phyloP scores from a whole-genome alignment of 2,113 vertebrate genomes.

The Cyprinodon brontotheroides region DNA sequence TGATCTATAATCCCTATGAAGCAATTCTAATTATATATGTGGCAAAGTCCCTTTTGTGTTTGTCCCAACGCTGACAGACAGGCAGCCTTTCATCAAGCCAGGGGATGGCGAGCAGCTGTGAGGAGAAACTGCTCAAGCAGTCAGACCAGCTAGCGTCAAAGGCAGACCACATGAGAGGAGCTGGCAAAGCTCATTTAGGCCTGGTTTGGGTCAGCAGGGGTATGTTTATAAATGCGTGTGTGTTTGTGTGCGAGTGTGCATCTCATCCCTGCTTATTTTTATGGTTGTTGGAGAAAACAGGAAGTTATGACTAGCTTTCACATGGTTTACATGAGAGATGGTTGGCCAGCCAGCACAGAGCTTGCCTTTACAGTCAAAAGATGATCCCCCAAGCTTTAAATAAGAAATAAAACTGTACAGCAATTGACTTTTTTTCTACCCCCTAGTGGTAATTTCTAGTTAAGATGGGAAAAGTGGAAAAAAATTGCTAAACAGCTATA shows the following conservation, averaged over 20 bases:
- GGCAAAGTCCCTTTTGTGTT: conserved; percentile 58
- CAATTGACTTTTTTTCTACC: conserved; percentile 18
- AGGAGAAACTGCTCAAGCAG: conserved; percentile 55
- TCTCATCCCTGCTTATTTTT: conserved; percentile 58
- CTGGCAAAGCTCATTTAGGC: conserved; percentile 57
- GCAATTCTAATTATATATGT: conserved; percentile 71
- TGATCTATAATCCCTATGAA: conserved; percentile 68
- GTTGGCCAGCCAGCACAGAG: conserved; percentile 32
- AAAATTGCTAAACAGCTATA: not conserved
- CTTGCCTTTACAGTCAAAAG: conserved; percentile 39
- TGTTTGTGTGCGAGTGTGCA: conserved; percentile 32
- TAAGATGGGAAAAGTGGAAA: not conserved
- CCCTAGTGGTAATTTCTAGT: conserved; percentile 42
- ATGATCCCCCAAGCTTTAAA: conserved; percentile 7
- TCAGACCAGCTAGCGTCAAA: conserved; percentile 65
- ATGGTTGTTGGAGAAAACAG: conserved; percentile 74
- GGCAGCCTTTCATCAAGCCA: conserved; percentile 71
- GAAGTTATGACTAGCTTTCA: conserved; percentile 74
- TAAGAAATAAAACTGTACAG: conserved; percentile 32
- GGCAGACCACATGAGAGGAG: conserved; percentile 73
- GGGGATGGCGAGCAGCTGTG: conserved; percentile 76
- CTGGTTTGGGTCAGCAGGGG: conserved; percentile 67
- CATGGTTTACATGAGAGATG: conserved; percentile 64
- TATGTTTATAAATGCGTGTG: conserved; percentile 48
- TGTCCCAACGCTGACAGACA: conserved; percentile 57